Conservation (phyloP, 1,140 invertebrate species). For the Magallana ariakensis region DNA sequence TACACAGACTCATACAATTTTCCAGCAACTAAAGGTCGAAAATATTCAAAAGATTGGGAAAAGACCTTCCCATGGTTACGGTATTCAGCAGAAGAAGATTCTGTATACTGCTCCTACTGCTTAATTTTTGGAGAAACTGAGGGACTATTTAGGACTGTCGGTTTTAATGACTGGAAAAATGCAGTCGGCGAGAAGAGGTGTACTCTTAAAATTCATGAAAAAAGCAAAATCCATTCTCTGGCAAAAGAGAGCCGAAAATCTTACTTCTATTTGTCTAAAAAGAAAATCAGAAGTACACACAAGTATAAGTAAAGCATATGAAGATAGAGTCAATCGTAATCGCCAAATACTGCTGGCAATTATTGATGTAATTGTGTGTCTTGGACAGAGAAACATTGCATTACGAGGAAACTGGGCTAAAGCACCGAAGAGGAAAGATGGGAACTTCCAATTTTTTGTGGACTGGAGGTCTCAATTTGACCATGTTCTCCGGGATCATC, state of each 20-base stretch:
- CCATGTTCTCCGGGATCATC: conserved; percentile 28
- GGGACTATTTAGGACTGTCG: too few relatives aligned
- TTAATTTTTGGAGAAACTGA: not conserved
- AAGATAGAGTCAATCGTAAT: not conserved
- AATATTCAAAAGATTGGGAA: too few relatives aligned
- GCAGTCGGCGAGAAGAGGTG: not conserved
- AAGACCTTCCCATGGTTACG: too few relatives aligned
- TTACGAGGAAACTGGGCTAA: not conserved
- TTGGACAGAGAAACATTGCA: conserved; percentile 46
- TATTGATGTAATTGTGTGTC: not conserved
- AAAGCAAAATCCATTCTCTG: not conserved
- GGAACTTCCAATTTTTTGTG: conserved; percentile 22
- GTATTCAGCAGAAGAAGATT: not conserved
- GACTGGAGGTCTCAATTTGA: not conserved
- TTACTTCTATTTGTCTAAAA: not conserved
- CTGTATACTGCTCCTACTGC: not conserved
- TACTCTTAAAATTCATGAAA: not conserved
- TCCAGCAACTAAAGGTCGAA: not conserved
- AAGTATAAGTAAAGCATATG: not conserved
- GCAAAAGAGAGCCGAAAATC: not conserved
- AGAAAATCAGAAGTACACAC: not conserved
- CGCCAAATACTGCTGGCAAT: not conserved
- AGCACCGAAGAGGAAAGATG: not conserved
- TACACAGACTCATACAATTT: too few relatives aligned
- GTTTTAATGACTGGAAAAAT: conserved; percentile 1